Evolutionary conservation across 2,113 vertebrate genomes (phyloP).

Genomic region (Aspidoscelis tigris): DNA sequence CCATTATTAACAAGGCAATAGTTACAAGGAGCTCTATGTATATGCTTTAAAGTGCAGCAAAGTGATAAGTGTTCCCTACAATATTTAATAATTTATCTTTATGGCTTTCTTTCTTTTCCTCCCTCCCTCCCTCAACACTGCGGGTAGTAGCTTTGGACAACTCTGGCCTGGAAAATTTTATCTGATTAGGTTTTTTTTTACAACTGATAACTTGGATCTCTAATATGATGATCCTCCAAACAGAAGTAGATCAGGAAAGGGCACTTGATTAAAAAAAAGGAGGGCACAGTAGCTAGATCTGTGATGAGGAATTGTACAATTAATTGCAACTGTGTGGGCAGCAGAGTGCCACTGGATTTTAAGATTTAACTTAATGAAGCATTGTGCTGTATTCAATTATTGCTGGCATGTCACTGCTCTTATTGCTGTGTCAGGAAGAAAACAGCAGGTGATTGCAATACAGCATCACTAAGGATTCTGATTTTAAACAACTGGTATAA

Average conservation of each 20-base stretch:
- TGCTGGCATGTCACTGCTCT: background rate
- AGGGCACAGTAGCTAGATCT: background rate
- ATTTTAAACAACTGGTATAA: constrained; percentile 21
- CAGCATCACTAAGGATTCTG: constrained; percentile 24
- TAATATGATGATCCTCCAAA: background rate
- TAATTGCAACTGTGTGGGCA: constrained; percentile 37
- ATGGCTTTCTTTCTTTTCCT: too few relatives aligned
- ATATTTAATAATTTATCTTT: too few relatives aligned
- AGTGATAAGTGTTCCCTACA: too few relatives aligned
- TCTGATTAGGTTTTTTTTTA: background rate
- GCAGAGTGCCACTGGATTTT: constrained; percentile 28
- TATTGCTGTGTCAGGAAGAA: constrained; percentile 35
- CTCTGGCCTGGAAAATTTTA: background rate
- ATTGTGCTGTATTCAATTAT: constrained; percentile 35
- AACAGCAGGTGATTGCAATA: constrained; percentile 37
- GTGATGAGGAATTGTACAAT: constrained; percentile 18
- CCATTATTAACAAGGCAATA: too few relatives aligned
- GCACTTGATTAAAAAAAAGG: constrained; percentile 1
- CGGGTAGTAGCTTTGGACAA: background rate
- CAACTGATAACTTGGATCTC: background rate
- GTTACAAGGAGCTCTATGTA: too few relatives aligned
- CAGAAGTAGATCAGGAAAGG: constrained; percentile 20
- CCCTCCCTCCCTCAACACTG: too few relatives aligned
- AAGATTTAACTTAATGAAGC: constrained; percentile 48
- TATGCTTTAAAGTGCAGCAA: too few relatives aligned